Percentiles rank a stretch among this genome's conserved stretches.
Evolutionary conservation across 1,140 invertebrate species (phyloP).

Genomic region (Drosophila takahashii): DNA sequence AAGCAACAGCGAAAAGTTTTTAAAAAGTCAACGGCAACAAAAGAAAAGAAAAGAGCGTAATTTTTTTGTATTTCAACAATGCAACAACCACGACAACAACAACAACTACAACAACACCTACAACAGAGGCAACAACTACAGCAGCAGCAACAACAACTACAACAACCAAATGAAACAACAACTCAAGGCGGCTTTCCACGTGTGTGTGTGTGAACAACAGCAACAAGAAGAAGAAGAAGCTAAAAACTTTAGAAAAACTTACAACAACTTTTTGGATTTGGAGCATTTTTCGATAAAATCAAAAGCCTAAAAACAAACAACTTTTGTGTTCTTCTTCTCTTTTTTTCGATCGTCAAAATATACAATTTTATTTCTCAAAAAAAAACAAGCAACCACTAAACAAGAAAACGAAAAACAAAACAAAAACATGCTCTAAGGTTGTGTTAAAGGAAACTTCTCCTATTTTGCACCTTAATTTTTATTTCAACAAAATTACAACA

Average conservation of each 20-base stretch:
- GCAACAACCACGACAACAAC: conserved; percentile 46
- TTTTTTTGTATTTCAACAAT: conserved; percentile 54
- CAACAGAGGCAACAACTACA: conserved; percentile 39
- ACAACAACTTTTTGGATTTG: conserved; percentile 50
- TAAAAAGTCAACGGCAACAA: conserved; percentile 11
- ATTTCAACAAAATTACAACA: conserved; percentile 41
- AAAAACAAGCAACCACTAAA: not conserved
- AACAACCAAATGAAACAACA: conserved; percentile 34
- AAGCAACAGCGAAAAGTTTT: conserved; percentile 36
- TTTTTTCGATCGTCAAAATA: conserved; percentile 9
- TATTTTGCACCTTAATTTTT: conserved; percentile 38
- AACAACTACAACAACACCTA: conserved; percentile 28
- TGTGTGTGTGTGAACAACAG: conserved; percentile 69
- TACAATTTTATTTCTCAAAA: not conserved
- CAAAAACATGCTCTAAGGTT: conserved; percentile 41
- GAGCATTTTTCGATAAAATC: conserved; percentile 14
- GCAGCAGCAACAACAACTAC: conserved; percentile 24
- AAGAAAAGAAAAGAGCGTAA: conserved; percentile 34
- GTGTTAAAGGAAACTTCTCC: conserved; percentile 45
- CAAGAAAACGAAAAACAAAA: conserved; percentile 6
- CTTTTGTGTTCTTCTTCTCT: not conserved
- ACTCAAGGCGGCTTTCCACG: conserved; percentile 42
- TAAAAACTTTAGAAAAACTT: conserved; percentile 44
- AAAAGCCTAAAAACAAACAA: conserved; percentile 10
- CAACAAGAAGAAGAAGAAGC: conserved; percentile 31